Evolutionary conservation across 2,888 invertebrate species (phyloP), one percentile per base, ranked within the genome.

Genomic region (Masnerella sp.): DNA sequence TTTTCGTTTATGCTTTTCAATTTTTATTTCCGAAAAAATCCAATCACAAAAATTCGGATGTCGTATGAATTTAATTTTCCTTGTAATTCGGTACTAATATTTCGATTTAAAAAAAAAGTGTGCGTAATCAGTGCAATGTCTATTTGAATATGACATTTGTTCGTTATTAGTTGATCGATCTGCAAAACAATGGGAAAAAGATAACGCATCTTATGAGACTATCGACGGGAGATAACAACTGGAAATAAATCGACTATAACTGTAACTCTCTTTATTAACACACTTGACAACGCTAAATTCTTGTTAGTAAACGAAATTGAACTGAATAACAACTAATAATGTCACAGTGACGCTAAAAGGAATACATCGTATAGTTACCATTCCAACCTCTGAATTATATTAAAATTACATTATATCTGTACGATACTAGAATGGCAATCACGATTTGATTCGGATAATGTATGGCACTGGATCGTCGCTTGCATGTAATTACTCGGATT

Each of bases 401-500:
- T 38, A 38, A 38, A 15, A 15, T 38, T 38, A 15, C 15, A 38
- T 38, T 38, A 42, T 17, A 11, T 17, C 11, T 9, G 40, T n/a
- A n/a, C 40, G n/a, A 40, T 38, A 38, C 2, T 38, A 14, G 14
- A 43, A 20, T n/a, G 34, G 38, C 52, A 52, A 52, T 52, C 38
- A 43, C 30, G 17, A 30, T 28, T 25, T 52, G 38, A 52, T 52
- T 52, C n/a, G 38, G 22, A 38, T 52, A 52, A 38, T 25, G 9
- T 25, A 52, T 52, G 25, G n/a, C 36, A 25, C 38, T 52, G 15
- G n/a, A n/a, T 38, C 36, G 17, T 22, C 20, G 17, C 25, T 38
- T 25, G 17, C 12, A 25, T 8, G 9, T 52, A 22, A 52, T 52
- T 15, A 52, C 38, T 36, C 14, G 25, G 34, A 12, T 34, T 32